A percentile compares a stretch with the other conserved stretches of the same genome.
Evolutionary conservation across 2,797 vertebrate genomes (phyloP).

Genomic region (Eupleurogrammus muticus): DNA sequence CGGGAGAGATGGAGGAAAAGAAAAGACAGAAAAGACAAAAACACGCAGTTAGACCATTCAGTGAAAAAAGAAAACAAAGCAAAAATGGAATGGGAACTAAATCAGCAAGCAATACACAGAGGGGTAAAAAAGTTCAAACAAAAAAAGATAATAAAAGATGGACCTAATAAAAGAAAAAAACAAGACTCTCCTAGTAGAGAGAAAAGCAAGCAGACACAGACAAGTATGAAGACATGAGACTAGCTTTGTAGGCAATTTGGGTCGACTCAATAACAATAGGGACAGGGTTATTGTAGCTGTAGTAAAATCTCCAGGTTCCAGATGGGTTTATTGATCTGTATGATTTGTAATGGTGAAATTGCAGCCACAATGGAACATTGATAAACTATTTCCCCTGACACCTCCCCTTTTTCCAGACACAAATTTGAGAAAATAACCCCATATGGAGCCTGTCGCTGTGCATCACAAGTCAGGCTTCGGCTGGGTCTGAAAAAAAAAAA

Average conservation of each 20-base stretch:
- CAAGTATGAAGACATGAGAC: constrained; percentile 39
- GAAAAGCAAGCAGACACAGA: constrained; percentile 43
- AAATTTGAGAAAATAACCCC: constrained; percentile 56
- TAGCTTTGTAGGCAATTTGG: constrained; percentile 50
- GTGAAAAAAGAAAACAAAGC: constrained; percentile 51
- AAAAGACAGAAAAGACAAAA: constrained; percentile 69
- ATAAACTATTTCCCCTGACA: constrained; percentile 43
- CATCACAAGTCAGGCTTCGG: constrained; percentile 61
- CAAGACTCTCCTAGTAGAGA: constrained; percentile 31
- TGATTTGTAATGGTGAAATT: constrained; percentile 50
- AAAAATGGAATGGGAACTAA: constrained; percentile 34
- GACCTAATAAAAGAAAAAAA: constrained; percentile 42
- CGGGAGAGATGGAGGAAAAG: constrained; percentile 58
- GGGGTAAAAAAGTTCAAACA: constrained; percentile 33
- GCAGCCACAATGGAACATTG: constrained; percentile 17
- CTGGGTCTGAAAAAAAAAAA: constrained; percentile 70
- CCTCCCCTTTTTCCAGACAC: constrained; percentile 26
- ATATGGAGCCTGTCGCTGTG: constrained; percentile 52
- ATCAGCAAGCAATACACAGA: constrained; percentile 39
- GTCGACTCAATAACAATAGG: constrained; percentile 35
- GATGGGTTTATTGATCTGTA: constrained; percentile 51
- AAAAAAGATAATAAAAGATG: constrained; percentile 25
- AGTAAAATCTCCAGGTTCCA: constrained; percentile 43
- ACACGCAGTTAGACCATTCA: constrained; percentile 84
- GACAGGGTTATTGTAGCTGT: constrained; percentile 26